A percentile compares a stretch with the other conserved stretches of the same genome.
Conservation (phyloP, 2,888 invertebrate genomes). For the Clitarchus hookeri region DNA sequence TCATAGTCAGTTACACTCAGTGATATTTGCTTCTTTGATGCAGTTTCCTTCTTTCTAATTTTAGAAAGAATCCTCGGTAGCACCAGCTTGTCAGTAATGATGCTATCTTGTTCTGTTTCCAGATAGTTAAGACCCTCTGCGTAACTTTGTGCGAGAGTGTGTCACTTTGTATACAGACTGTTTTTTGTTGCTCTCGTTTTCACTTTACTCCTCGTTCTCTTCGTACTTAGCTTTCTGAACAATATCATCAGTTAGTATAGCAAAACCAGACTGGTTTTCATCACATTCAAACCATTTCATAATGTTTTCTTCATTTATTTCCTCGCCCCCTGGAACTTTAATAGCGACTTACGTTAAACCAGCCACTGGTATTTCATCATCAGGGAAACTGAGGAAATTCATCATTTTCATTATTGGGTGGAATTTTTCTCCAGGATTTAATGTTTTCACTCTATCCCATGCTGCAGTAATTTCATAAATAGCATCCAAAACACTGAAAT, state of each 20-base stretch:
- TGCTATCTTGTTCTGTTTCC: background rate
- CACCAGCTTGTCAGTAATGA: background rate
- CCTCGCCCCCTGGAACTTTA: background rate
- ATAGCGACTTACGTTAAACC: background rate
- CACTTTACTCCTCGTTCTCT: background rate
- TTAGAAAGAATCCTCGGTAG: too few species aligned
- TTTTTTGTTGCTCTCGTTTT: too few species aligned
- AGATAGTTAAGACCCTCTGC: background rate
- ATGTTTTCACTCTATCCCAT: too few species aligned
- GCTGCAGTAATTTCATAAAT: too few species aligned
- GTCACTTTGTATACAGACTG: background rate
- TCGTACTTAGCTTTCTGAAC: background rate
- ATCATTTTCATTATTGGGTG: too few species aligned
- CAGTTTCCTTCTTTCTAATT: too few species aligned
- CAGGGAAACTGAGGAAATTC: background rate
- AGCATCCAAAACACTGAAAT: too few species aligned
- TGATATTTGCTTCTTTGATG: too few species aligned
- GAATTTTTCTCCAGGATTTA: too few species aligned
- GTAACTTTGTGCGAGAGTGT: background rate
- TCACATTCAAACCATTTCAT: background rate
- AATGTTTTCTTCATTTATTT: background rate
- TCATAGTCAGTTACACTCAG: too few species aligned
- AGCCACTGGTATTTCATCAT: background rate
- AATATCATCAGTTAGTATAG: background rate
- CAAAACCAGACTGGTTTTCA: background rate